Base-by-base conservation (phyloP, 2,113 vertebrate genomes). In the Hippocampus comes region DNA sequence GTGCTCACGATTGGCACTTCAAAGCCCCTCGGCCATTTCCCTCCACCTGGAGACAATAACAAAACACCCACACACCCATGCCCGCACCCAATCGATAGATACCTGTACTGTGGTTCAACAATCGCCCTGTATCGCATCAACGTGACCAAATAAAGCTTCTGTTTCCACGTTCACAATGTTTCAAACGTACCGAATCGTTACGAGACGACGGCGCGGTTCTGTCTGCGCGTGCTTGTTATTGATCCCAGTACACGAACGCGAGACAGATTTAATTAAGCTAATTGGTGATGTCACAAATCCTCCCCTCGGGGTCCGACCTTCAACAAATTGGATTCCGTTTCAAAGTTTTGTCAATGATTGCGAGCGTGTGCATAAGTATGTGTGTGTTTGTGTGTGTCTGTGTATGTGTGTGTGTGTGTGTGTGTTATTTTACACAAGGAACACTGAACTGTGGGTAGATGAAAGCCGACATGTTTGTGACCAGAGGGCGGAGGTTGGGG, bases 211-310 rank as follows among this genome's bases (percentile, higher is more conserved):
- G 42, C 25, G 21, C 12, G 5, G n/a, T 51, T 20, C 48, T 51
- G 1, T 14, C 25, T 12, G 57, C 5, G 23, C 9, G n/a, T 8
- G 10, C 18, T 17, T 51, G 15, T 14, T 60, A 34, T 34, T 60
- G 25, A 60, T 30, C 25, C 25, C 4, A 59, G 56, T 59, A 25
- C n/a, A 25, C 55, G 20, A 57, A 48, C 2, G 48, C 25, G 4
- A 12, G 1, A 23, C 7, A 25, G n/a, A 57, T 60, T 60, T 60
- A 14, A 60, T 60, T 17, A 6, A 30, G 14, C 57, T 60, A 60
- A 60, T 60, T 60, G 57, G 15, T 60, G 57, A 34, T 60, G 57
- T 60, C 57, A 60, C 57, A 60, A 60, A 60, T 60, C 57, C 25
- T 59, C 57, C 57, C 23, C 57, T 59, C 6, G 34, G 25, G 57